A percentile compares a stretch with the other conserved stretches of the same genome.
Conservation (phyloP, 2,797 vertebrate genomes). For the Falco concolor region DNA sequence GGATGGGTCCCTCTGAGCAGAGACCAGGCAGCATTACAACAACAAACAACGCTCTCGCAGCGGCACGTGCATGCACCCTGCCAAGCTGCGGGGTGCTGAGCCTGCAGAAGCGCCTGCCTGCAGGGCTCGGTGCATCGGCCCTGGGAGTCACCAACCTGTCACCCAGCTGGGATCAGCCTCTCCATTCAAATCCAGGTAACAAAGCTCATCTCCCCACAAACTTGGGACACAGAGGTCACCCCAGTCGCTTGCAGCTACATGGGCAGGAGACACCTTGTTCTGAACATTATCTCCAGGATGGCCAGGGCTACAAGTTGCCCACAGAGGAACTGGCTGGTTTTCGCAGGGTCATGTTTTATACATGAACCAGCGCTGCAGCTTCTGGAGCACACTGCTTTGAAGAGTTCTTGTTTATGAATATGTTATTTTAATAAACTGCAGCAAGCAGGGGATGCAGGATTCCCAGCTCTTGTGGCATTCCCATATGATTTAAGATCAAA, state of each 20-base stretch:
- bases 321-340: neutral
- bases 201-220: neutral
- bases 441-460: neutral
- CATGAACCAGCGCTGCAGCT: neutral
- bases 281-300: neutral
- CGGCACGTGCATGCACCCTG: accelerated
- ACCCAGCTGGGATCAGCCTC: neutral
- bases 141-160: neutral
- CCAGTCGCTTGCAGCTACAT: neutral
- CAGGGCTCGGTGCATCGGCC: neutral
- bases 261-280: neutral
- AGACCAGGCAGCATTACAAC: neutral
- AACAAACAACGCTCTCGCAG: neutral
- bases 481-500: neutral
- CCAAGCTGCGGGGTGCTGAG: neutral
- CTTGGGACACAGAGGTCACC: too few relatives aligned
- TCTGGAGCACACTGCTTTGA: neutral
- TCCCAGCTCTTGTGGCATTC: neutral
- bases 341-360: neutral
- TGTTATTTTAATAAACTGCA: neutral
- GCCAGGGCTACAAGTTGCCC: neutral
- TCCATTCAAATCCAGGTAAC: neutral
- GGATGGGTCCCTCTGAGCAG: accelerated
- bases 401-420: neutral
- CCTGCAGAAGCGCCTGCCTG: neutral